Percentiles rank a stretch among this genome's conserved stretches.
Evolutionary conservation across 2,113 vertebrate genomes (phyloP).

Genomic region (Rousettus leschenaultii): DNA sequence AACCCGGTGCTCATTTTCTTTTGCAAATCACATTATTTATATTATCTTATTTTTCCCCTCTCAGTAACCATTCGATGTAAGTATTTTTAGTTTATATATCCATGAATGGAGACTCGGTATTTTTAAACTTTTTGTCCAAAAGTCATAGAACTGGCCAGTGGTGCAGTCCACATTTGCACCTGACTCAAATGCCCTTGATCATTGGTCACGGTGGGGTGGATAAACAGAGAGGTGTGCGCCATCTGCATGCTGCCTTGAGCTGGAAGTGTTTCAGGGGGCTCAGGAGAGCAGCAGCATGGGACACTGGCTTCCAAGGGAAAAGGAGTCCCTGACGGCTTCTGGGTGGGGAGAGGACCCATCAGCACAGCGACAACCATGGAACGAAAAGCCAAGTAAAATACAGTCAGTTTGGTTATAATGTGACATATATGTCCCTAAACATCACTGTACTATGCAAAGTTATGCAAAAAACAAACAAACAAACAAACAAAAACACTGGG

Average conservation of each 20-base stretch:
- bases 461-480: background rate
- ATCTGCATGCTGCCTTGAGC: rapidly evolving
- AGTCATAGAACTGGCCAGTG: background rate
- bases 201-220: no score
- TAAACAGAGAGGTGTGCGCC: background rate
- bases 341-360: background rate
- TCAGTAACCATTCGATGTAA: background rate
- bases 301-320: background rate
- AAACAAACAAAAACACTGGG: background rate
- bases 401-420: background rate
- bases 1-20: background rate
- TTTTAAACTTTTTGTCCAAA: background rate
- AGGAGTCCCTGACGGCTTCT: background rate
- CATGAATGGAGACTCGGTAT: background rate
- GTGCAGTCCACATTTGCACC: background rate
- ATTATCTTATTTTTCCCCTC: background rate
- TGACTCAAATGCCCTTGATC: background rate
- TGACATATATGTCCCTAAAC: background rate
- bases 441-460: background rate
- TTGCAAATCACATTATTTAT: background rate
- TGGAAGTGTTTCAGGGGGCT: background rate
- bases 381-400: background rate
- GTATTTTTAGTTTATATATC: background rate
- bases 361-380: background rate
- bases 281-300: background rate